Conservation (phyloP, 64 coral and sea anemone species). For the Montipora efflorescens region DNA sequence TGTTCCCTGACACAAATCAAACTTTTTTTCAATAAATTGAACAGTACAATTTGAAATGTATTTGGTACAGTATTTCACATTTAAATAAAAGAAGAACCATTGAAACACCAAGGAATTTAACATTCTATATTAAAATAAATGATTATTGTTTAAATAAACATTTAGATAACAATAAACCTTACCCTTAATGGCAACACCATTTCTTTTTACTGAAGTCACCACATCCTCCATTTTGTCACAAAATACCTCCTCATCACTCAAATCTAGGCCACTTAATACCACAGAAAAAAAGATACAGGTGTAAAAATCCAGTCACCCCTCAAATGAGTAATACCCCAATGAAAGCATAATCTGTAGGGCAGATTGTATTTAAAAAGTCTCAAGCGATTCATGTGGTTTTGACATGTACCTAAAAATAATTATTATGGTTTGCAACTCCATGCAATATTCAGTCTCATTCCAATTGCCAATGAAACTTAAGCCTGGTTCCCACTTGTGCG, state of each 20-base stretch:
- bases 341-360: too few species aligned
- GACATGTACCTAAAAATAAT: too few species aligned
- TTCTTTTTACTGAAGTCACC: constrained; percentile 87
- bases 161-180: not conserved
- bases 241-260: constrained; percentile 80
- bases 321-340: too few species aligned
- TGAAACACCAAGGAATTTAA: not conserved
- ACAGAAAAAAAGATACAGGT: not conserved
- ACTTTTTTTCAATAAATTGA: not conserved
- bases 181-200: constrained; percentile 97
- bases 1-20: constrained; percentile 82
- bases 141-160: not conserved
- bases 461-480: too few species aligned
- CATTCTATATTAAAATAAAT: not conserved
- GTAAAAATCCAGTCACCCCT: not conserved
- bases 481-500: too few species aligned
- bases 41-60: too few species aligned
- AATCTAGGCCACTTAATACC: constrained; percentile 63
- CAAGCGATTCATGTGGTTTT: too few species aligned
- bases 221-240: constrained; percentile 83
- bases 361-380: too few species aligned
- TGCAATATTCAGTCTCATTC: too few species aligned
- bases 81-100: not conserved
- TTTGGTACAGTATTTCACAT: not conserved
- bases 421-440: too few species aligned